phyloP scores from a whole-genome alignment of 2,797 vertebrate species.

The Poeciliopsis paucimaculata region DNA sequence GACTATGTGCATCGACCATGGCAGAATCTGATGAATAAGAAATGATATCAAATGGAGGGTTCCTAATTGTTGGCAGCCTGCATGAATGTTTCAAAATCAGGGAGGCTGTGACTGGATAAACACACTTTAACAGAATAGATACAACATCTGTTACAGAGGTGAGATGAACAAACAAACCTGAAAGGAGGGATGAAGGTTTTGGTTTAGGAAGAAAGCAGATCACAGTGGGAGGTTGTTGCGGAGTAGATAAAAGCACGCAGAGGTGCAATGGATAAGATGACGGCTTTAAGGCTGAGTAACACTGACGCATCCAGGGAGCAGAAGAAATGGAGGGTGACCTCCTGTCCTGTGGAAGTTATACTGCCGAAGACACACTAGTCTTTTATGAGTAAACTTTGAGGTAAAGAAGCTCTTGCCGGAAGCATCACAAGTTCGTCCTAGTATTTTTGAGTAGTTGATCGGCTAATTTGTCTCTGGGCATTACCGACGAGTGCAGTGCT shows the following conservation, averaged over 20 bases:
- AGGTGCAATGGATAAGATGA: slow-evolving; percentile 39
- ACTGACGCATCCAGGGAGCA: slow-evolving; percentile 32
- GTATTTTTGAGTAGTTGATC: slow-evolving; percentile 24
- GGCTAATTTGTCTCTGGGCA: slow-evolving; percentile 46
- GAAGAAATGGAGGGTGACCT: slow-evolving; percentile 37
- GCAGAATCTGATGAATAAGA: slow-evolving; percentile 35
- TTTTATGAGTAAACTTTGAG: slow-evolving; percentile 26
- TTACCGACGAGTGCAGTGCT: slow-evolving; percentile 40
- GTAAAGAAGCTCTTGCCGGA: slow-evolving; percentile 2
- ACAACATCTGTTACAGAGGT: slow-evolving; percentile 30
- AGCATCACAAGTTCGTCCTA: slow-evolving; percentile 16
- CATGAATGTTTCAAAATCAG: slow-evolving; percentile 44
- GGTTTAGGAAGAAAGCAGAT: slow-evolving; percentile 41
- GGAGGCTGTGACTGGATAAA: slow-evolving; percentile 24
- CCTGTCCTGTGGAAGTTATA: slow-evolving; percentile 45
- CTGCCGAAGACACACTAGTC: slow-evolving; percentile 30
- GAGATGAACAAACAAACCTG: slow-evolving; percentile 26
- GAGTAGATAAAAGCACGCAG: slow-evolving; percentile 38
- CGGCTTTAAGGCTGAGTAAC: slow-evolving; percentile 43
- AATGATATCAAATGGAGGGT: slow-evolving; percentile 34
- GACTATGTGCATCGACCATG: not conserved
- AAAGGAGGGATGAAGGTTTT: slow-evolving; percentile 25
- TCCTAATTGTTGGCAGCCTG: not conserved
- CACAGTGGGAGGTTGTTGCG: slow-evolving; percentile 11
- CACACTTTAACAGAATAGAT: slow-evolving; percentile 38